Evolutionary conservation across 2,113 vertebrate species (phyloP), one percentile per base, ranked within the genome.

Genomic region (Platichthys flesus): DNA sequence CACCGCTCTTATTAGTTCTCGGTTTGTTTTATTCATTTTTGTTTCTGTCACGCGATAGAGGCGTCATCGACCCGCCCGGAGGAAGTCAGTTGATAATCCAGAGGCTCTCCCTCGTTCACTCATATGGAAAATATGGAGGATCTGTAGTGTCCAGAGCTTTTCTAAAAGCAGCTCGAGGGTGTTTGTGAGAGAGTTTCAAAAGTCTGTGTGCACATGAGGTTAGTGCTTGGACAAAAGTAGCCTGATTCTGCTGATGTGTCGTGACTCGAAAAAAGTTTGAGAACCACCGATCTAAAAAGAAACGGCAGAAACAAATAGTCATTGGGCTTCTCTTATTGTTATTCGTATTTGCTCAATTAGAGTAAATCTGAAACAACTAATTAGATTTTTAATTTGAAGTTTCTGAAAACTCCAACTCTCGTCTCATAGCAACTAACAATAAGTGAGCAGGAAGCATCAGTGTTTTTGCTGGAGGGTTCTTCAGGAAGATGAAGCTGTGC

Each of bases 391-490:
- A 24, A 76, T 78, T 80, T 45, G 9, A 79, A 81, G 70, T 55
- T 71, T 54, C 58, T 49, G 24, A 77, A 65, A 61, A 8, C 31
- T 54, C n/a, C 8, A 28, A 42, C 66, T 81, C n/a, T 47, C 42
- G 65, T 85, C 52, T 85, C 72, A 37, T 76, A 61, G 73, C 81
- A 84, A 80, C 81, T 57, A 40, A 45, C 21, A 47, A 26, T 47
- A 55, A 74, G 57, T 26, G 21, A 62, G 57, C 18, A 52, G 18
- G 57, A 74, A 55, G 51, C n/a, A 71, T 68, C 35, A 59, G 15
- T 52, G 65, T 67, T 20, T 42, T 37, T 51, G 58, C 67, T 64
- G 2, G 1, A 28, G 66, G 47, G 45, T 14, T 76, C 15, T 66
- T 52, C 20, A 57, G 51, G 9, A 67, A 40, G 23, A 69, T 20